These are phyloP conservation scores for Rhagonycha fulva DNA, from an alignment of 2,888 invertebrate genomes.

Conservation along the genomic window DNA sequence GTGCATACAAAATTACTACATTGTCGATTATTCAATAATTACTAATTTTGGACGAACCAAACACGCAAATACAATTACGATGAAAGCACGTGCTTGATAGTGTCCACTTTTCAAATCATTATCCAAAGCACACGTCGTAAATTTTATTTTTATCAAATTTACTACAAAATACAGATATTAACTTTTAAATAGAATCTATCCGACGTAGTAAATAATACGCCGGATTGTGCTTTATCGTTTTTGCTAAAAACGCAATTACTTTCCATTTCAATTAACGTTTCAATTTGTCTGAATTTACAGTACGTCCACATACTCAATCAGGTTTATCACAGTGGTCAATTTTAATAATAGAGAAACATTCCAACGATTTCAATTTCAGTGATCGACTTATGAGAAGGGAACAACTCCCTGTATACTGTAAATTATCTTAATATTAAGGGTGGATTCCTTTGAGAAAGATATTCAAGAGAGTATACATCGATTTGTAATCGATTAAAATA, in stretches of 20 bases:
- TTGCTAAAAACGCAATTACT: neutral
- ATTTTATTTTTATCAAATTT: neutral
- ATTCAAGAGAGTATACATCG: neutral
- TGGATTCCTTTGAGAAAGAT: too few species aligned
- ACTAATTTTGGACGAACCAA: neutral
- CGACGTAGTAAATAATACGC: neutral
- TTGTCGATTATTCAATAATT: neutral
- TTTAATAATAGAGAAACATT: too few species aligned
- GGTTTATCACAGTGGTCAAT: neutral
- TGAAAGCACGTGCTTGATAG: neutral
- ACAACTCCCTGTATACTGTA: neutral
- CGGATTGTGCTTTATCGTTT: neutral
- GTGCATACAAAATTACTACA: neutral
- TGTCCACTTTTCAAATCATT: neutral
- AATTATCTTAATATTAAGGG: too few species aligned
- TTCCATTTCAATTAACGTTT: neutral
- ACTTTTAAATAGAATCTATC: neutral
- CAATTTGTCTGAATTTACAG: neutral
- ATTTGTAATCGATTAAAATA: neutral
- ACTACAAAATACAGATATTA: neutral
- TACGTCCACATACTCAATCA: neutral
- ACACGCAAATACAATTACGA: neutral
- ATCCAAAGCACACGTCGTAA: neutral
- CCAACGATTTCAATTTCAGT: too few species aligned
- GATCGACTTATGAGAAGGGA: too few species aligned